A percentile compares a stretch with the other conserved stretches of the same genome.
phyloP scores from a whole-genome alignment of 2,888 invertebrate species.

The Hydroisotoma schaefferi region DNA sequence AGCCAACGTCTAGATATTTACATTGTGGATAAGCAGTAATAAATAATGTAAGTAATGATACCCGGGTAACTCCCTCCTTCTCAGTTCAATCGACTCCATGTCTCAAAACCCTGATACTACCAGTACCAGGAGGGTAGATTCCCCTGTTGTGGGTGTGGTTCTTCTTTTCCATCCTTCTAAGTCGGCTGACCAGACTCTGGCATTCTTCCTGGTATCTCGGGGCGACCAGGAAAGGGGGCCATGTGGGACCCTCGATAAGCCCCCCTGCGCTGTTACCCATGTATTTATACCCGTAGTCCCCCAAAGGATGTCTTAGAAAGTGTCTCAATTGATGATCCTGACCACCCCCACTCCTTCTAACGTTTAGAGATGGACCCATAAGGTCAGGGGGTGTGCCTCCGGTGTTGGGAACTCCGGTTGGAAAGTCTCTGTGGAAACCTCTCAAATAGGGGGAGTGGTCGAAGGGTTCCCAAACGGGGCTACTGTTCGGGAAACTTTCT shows the following conservation, averaged over 20 bases:
- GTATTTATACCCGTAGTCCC: neutral
- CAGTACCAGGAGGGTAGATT: too few relatives aligned
- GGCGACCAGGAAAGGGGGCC: neutral
- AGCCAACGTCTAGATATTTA: too few relatives aligned
- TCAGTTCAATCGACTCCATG: too few relatives aligned
- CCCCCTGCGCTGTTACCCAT: too few relatives aligned
- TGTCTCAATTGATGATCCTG: neutral
- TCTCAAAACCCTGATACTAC: too few relatives aligned
- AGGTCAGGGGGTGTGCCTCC: neutral
- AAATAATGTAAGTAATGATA: too few relatives aligned
- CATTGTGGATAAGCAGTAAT: too few relatives aligned
- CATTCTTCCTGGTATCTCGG: conserved; percentile 3
- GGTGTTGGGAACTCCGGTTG: neutral
- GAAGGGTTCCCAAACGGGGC: neutral
- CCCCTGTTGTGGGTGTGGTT: too few relatives aligned
- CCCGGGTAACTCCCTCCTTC: too few relatives aligned
- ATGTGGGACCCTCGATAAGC: neutral
- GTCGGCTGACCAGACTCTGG: neutral
- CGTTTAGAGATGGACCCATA: neutral
- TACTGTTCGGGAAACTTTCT: neutral
- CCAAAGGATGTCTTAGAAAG: too few relatives aligned
- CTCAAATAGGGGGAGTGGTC: too few relatives aligned
- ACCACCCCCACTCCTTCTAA: neutral
- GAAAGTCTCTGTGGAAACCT: too few relatives aligned
- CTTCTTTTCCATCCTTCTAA: neutral